A percentile compares a stretch with the other conserved stretches of the same genome.
Conservation (phyloP, 1,140 invertebrate genomes). For the Antheraea pernyi region DNA sequence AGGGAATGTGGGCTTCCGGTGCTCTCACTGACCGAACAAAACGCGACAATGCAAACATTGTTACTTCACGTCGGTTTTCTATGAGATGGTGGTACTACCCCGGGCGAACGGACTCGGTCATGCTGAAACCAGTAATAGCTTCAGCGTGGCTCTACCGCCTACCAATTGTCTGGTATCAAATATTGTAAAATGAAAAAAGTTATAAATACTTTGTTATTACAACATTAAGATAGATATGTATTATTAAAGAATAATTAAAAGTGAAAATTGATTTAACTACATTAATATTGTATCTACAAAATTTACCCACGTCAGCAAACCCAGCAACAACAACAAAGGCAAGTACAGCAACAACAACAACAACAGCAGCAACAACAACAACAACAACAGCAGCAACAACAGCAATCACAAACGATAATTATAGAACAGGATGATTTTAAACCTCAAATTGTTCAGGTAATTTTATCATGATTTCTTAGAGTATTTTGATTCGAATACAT, state of each 20-base stretch:
- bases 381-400: conserved; percentile 60
- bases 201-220: too few relatives aligned
- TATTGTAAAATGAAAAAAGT: too few relatives aligned
- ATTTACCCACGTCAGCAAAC: conserved; percentile 15
- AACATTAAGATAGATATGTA: neutral
- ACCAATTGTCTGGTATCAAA: too few relatives aligned
- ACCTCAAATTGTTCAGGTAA: conserved; percentile 73
- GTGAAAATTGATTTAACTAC: neutral
- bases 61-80: too few relatives aligned
- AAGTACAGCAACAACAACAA: conserved; percentile 28
- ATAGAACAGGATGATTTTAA: conserved; percentile 74
- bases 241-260: neutral
- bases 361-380: conserved; percentile 60
- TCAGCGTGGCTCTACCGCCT: too few relatives aligned
- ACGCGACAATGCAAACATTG: too few relatives aligned
- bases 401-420: conserved; percentile 64
- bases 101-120: too few relatives aligned
- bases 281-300: neutral
- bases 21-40: too few relatives aligned
- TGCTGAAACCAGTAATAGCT: too few relatives aligned
- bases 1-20: too few relatives aligned
- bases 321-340: conserved; percentile 28
- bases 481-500: neutral
- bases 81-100: too few relatives aligned
- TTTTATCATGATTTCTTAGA: neutral